Evolutionary conservation across 2,888 invertebrate genomes (phyloP).

Genomic region (Abscondita cerata): DNA sequence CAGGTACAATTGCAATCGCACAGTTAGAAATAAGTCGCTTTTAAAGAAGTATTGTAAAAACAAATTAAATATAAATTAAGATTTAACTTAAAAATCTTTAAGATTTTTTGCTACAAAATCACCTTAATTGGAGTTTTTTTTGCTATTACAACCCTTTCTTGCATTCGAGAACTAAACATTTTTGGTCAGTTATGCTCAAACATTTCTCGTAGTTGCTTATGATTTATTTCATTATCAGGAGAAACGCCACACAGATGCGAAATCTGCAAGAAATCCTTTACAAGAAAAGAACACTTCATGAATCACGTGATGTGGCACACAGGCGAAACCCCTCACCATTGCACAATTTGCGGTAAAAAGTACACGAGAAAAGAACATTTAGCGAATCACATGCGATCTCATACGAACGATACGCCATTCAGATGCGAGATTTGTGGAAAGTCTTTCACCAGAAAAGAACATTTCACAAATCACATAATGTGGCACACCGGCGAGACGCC

Average conservation of each 20-base stretch:
- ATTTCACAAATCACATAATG: slow-evolving; percentile 89
- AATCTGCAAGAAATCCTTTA: slow-evolving; percentile 81
- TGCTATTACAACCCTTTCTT: too few relatives aligned
- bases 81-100: too few relatives aligned
- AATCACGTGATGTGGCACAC: slow-evolving; percentile 84
- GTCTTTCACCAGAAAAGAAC: slow-evolving; percentile 87
- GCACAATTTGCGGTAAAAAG: slow-evolving; percentile 86
- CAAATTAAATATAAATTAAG: too few relatives aligned
- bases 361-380: slow-evolving; percentile 89
- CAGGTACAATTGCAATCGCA: too few relatives aligned
- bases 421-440: slow-evolving; percentile 89
- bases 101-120: too few relatives aligned
- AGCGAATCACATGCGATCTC: slow-evolving; percentile 86
- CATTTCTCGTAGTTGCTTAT: too few relatives aligned
- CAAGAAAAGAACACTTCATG: slow-evolving; percentile 79
- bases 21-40: too few relatives aligned
- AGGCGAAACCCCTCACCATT: slow-evolving; percentile 88
- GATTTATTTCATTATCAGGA: too few relatives aligned
- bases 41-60: too few relatives aligned
- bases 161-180: too few relatives aligned
- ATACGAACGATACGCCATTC: slow-evolving; percentile 83
- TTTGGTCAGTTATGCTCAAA: too few relatives aligned
- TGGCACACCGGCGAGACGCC: slow-evolving; percentile 86
- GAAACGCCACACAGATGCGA: slow-evolving; percentile 80
- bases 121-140: too few relatives aligned